These are phyloP conservation scores for Nerophis lumbriciformis DNA, from an alignment of 2,113 vertebrate species.

Conservation along the genomic window DNA sequence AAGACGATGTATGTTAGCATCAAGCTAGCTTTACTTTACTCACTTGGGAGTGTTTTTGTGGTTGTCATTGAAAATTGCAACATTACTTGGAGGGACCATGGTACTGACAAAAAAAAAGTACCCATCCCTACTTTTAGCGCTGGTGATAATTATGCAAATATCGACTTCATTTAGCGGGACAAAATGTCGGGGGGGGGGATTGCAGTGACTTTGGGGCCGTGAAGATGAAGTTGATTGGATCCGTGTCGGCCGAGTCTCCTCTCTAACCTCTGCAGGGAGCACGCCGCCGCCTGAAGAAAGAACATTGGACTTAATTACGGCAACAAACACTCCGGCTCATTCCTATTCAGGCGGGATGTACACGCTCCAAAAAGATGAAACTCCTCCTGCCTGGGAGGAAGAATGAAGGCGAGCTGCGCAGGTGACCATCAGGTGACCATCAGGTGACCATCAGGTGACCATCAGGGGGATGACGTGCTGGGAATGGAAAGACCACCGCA, in stretches of 20 bases:
- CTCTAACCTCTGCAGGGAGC: conserved; percentile 14
- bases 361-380: conserved; percentile 11
- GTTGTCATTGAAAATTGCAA: no score
- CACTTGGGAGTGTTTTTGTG: no score
- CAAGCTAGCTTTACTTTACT: no score
- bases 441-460: conserved; percentile 2
- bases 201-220: background rate
- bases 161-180: background rate
- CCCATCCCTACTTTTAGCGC: background rate
- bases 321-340: conserved; percentile 11
- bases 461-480: background rate
- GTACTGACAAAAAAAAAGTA: no score
- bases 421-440: conserved; percentile 1
- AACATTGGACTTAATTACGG: conserved; percentile 30
- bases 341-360: conserved; percentile 17
- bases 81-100: no score
- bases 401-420: conserved; percentile 5
- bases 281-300: conserved; percentile 4
- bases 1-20: no score
- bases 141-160: background rate
- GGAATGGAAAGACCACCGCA: conserved; percentile 18
- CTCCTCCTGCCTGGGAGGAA: background rate
- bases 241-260: conserved; percentile 14
- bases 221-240: conserved; percentile 6
- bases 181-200: background rate